Percentiles rank a stretch among this genome's conserved stretches.
Evolutionary conservation across 2,797 vertebrate genomes (phyloP).

Genomic region (Tauraco hartlaubi): DNA sequence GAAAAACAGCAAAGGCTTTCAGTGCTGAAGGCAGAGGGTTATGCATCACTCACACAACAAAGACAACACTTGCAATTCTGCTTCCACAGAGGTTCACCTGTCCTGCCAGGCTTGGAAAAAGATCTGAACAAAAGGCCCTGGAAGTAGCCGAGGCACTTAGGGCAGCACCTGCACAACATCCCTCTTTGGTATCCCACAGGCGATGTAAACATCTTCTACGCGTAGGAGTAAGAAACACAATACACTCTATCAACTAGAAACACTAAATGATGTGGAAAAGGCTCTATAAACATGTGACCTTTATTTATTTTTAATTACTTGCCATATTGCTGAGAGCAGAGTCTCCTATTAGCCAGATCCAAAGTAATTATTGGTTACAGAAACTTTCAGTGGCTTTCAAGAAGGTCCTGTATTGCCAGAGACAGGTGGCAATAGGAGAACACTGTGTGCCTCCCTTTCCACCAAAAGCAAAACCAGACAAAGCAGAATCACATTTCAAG

Average conservation of each 20-base stretch:
- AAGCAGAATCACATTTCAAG: not conserved
- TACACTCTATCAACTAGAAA: not conserved
- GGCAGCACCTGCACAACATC: not conserved
- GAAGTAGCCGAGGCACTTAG: not conserved
- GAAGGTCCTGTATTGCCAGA: not conserved
- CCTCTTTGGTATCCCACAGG: not conserved
- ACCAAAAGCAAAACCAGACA: not conserved
- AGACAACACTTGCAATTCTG: not conserved
- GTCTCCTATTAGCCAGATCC: not conserved
- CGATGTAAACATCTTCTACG: not conserved
- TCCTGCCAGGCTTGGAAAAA: not conserved
- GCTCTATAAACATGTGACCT: not conserved
- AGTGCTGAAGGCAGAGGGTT: not conserved
- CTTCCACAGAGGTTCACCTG: not conserved
- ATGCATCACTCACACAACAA: not conserved
- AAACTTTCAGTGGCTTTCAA: not conserved
- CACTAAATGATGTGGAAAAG: not conserved
- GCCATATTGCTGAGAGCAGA: not conserved
- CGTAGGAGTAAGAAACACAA: not conserved
- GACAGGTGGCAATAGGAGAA: not conserved
- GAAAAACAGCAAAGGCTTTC: not conserved
- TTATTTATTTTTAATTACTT: conserved; percentile 14
- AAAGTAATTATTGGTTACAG: not conserved
- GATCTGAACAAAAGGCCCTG: not conserved
- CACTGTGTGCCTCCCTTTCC: not conserved